Evolutionary conservation across 2,797 vertebrate genomes (phyloP), one percentile per base, ranked within the genome.

Genomic region (Sebastes jordani): DNA sequence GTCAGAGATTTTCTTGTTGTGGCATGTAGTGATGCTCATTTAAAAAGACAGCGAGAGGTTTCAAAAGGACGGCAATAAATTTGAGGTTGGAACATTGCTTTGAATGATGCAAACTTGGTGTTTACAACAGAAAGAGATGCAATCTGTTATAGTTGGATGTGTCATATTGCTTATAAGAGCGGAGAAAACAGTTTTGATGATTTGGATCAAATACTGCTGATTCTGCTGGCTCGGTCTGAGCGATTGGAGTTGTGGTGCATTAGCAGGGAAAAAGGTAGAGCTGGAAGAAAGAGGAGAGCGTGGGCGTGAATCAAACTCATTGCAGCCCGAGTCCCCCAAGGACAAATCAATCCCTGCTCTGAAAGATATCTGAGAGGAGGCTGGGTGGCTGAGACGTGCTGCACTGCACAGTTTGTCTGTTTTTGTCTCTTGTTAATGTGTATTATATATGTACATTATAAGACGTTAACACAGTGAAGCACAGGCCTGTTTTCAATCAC

Each of bases 301-400:
- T 82, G 80, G 84, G 81, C 38, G 74, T 87, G 82, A 78, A 72
- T 78, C 38, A 16, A 55, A 71, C 63, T 82, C 68, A 78, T 75
- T 74, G 77, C 71, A 79, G 68, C 75, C 38, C 54, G 78, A 83
- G 70, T 86, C 88, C 89, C 81, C 81, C 76, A 64, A 85, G 86
- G 84, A 88, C 82, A 64, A 73, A 81, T 91, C 89, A 88, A 80
- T 85, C 88, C 71, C 82, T 82, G 78, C 86, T 81, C 89, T 81
- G 80, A 81, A 86, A 92, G 86, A 81, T 89, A 92, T 95, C 87
- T 80, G 80, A 84, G 80, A 63, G 66, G 64, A 83, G 36, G 85
- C 60, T 32, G 49, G 16, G 77, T 49, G 78, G 64, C 67, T 66
- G 73, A 64, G 83, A 84, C 75, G 55, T 9, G 42, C 58, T 59